Conservation (phyloP, 2,888 invertebrate species). For the Minunthozetes semirufus region DNA sequence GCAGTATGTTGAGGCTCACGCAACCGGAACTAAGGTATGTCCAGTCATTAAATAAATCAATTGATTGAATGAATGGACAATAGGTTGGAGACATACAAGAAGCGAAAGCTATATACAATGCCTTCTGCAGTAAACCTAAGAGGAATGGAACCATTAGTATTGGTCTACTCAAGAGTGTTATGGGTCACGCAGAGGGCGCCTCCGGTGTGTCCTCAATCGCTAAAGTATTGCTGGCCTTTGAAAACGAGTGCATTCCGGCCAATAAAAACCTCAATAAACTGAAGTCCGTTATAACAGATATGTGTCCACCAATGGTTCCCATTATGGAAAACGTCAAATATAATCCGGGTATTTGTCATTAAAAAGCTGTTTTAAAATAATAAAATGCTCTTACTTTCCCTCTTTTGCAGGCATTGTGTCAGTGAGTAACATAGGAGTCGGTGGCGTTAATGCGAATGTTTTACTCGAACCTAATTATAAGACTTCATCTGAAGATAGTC, state of each 20-base stretch:
- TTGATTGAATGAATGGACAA: too few species aligned
- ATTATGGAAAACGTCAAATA: slow-evolving; percentile 1
- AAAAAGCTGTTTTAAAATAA: neutral
- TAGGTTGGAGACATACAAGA: slow-evolving; percentile 53
- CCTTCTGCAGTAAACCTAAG: slow-evolving; percentile 54
- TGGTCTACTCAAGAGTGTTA: slow-evolving; percentile 97
- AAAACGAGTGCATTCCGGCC: slow-evolving; percentile 50
- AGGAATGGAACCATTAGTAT: slow-evolving; percentile 71
- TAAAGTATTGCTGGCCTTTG: slow-evolving; percentile 52
- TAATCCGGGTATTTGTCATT: slow-evolving; percentile 17
- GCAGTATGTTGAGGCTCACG: slow-evolving; percentile 90
- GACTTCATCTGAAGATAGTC: slow-evolving; percentile 38
- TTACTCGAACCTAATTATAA: slow-evolving; percentile 44
- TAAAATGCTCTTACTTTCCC: neutral
- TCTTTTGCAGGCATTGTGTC: slow-evolving; percentile 48
- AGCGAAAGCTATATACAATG: slow-evolving; percentile 49
- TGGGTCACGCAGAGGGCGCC: slow-evolving; percentile 86
- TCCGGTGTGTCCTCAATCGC: slow-evolving; percentile 37
- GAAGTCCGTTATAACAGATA: slow-evolving; percentile 50
- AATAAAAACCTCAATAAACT: slow-evolving; percentile 53
- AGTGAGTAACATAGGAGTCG: slow-evolving; percentile 56
- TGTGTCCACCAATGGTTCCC: slow-evolving; percentile 1
- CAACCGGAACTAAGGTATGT: slow-evolving; percentile 72
- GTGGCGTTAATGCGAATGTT: slow-evolving; percentile 50
- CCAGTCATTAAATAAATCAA: neutral